phyloP scores from a whole-genome alignment of 2,797 vertebrate genomes.

The Otolemur crassicaudatus region DNA sequence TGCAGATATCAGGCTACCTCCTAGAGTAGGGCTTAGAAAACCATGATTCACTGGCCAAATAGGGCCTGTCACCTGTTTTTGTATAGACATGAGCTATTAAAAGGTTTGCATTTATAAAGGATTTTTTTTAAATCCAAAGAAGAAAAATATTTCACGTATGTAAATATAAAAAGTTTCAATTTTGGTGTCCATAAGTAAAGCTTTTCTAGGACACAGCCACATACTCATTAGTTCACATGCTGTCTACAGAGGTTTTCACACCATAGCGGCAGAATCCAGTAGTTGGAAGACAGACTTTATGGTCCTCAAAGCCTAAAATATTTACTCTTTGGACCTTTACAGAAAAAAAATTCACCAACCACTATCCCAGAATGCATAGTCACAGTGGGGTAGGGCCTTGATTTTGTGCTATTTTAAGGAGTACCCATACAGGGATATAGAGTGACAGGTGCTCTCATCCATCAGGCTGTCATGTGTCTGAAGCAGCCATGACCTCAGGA shows the following conservation, averaged over 20 bases:
- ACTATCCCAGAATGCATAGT: not conserved
- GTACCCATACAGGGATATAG: not conserved
- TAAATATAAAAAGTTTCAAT: not conserved
- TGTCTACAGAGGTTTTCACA: not conserved
- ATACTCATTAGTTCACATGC: fast-evolving
- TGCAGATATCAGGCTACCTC: not conserved
- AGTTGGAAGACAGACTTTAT: fast-evolving
- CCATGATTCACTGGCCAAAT: too few species aligned
- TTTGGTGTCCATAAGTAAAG: not conserved
- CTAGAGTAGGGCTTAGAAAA: not conserved
- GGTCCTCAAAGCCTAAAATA: not conserved
- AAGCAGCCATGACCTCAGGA: not conserved
- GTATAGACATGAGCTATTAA: not conserved
- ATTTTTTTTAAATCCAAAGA: not conserved
- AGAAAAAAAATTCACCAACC: not conserved
- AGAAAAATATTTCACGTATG: not conserved
- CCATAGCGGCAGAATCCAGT: fast-evolving
- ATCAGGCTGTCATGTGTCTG: not conserved
- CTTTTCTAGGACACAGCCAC: not conserved
- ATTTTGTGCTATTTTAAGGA: not conserved
- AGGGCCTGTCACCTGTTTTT: not conserved
- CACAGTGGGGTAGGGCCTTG: not conserved
- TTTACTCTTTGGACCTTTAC: not conserved
- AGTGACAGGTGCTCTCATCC: not conserved
- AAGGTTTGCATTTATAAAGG: not conserved